Evolutionary conservation across 2,888 invertebrate species (phyloP).

Genomic region (Bombylius major): DNA sequence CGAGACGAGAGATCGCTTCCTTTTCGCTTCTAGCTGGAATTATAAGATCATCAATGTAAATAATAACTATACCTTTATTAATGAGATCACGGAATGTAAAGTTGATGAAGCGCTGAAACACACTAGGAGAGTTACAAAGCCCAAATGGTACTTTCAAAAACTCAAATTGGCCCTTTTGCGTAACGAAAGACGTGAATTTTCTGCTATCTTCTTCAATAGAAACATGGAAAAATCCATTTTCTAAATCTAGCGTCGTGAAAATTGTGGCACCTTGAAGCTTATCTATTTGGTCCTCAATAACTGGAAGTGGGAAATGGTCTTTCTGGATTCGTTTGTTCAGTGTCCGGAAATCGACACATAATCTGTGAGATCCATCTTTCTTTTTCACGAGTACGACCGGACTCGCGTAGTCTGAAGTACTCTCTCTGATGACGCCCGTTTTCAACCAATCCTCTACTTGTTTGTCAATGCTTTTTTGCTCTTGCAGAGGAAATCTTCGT

Average conservation of each 20-base stretch:
- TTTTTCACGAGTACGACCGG: neutral
- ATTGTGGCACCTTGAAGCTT: slow-evolving; percentile 18
- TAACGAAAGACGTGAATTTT: slow-evolving; percentile 24
- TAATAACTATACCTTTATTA: slow-evolving; percentile 6
- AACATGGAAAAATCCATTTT: slow-evolving; percentile 27
- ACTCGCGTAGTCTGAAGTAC: slow-evolving; percentile 11
- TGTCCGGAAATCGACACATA: neutral
- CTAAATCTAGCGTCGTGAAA: slow-evolving; percentile 23
- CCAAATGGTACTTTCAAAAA: slow-evolving; percentile 29
- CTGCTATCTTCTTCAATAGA: slow-evolving; percentile 17
- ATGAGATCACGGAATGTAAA: slow-evolving; percentile 13
- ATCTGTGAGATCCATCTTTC: neutral
- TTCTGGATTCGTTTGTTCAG: slow-evolving; percentile 3
- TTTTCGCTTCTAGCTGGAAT: slow-evolving; percentile 14
- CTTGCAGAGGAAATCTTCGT: neutral
- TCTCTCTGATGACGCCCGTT: neutral
- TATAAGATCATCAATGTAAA: slow-evolving; percentile 23
- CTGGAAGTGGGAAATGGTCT: slow-evolving; percentile 19
- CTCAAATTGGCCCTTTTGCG: slow-evolving; percentile 22
- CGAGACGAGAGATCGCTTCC: slow-evolving; percentile 3
- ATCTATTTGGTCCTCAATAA: slow-evolving; percentile 24
- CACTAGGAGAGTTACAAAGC: slow-evolving; percentile 21
- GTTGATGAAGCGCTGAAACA: slow-evolving; percentile 21
- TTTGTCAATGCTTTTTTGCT: neutral
- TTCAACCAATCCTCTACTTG: neutral